These are phyloP conservation scores for Synanthedon myopaeformis DNA, from an alignment of 2,888 invertebrate genomes.

Conservation along the genomic window DNA sequence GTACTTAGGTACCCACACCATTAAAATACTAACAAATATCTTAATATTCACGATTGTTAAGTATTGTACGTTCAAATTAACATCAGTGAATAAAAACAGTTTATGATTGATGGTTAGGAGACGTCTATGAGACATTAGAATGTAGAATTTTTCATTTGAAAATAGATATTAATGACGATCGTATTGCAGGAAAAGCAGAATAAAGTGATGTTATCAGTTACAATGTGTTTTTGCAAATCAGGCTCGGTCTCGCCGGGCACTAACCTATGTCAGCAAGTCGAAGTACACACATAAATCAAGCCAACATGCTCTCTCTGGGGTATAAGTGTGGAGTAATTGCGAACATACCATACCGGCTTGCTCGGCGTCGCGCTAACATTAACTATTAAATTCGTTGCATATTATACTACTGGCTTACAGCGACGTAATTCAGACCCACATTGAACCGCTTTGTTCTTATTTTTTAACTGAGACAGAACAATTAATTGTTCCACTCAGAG, in stretches of 20 bases:
- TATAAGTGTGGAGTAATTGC: constrained; percentile 64
- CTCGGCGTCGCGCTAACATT: constrained; percentile 55
- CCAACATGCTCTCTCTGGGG: constrained; percentile 40
- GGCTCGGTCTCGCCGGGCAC: constrained; percentile 28
- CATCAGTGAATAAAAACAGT: no score
- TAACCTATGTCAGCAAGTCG: constrained; percentile 44
- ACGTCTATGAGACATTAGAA: no score
- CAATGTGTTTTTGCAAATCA: constrained; percentile 20
- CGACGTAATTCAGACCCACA: constrained; percentile 44
- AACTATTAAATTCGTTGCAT: constrained; percentile 71
- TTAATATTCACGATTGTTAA: no score
- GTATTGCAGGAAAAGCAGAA: no score
- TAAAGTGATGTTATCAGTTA: no score
- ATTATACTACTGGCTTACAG: constrained; percentile 58
- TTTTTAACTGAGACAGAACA: constrained; percentile 15
- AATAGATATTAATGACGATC: no score
- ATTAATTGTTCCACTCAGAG: neutral
- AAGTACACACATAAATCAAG: constrained; percentile 55
- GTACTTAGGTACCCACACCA: no score
- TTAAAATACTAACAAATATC: no score
- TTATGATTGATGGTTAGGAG: no score
- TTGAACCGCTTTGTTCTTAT: constrained; percentile 25
- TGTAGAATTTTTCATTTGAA: no score
- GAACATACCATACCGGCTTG: constrained; percentile 49
- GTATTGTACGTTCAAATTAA: no score